Base-by-base conservation (phyloP, 1,140 invertebrate genomes). In the Ips typographus region DNA sequence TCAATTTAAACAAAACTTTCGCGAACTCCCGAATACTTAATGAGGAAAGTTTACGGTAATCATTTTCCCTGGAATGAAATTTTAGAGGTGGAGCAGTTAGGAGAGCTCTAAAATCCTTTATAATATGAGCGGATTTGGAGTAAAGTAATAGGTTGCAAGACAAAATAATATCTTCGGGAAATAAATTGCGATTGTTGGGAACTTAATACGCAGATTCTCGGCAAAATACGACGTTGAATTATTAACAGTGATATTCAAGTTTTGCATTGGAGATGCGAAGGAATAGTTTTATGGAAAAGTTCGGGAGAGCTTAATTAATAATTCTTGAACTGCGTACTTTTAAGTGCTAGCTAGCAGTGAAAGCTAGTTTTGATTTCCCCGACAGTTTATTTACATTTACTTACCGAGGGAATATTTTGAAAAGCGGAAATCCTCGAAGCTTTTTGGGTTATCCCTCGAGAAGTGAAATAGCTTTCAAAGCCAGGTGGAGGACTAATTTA, bases 31-130 rank as follows among this genome's bases (percentile, higher is more conserved):
- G 52, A 55, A 37, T 55, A 55, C 37, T 37, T 55, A 55, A 55
- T 37, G 52, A 55, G 52, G 37, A 55, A 55, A 55, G 52, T 55
- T 55, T 55, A 55, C 52, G 8, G 52, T 55, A 55, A 55, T 55
- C 52, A 38, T 55, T 55, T 55, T 55, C n/a, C 52, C 37, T 38
- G 52, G 37, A 55, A 55, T 55, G 52, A 55, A 55, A 55, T 55
- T 55, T 55, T 55, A 55, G 52, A 55, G 52, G 52, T 55, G 36
- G 52, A 55, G 37, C 52, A 55, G 2, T 55, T 55, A 47, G 52
- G 52, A 55, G 37, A 55, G 8, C 52, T 55, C 36, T 37, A 5
- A 37, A 55, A 38, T 55, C 44, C 37, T 55, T 38, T 38, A 55
- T 55, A 55, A 36, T 55, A 55, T 38, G 52, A 36, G 52, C n/a